phyloP scores from a whole-genome alignment of 2,888 invertebrate genomes.

The Dione vanillae region DNA sequence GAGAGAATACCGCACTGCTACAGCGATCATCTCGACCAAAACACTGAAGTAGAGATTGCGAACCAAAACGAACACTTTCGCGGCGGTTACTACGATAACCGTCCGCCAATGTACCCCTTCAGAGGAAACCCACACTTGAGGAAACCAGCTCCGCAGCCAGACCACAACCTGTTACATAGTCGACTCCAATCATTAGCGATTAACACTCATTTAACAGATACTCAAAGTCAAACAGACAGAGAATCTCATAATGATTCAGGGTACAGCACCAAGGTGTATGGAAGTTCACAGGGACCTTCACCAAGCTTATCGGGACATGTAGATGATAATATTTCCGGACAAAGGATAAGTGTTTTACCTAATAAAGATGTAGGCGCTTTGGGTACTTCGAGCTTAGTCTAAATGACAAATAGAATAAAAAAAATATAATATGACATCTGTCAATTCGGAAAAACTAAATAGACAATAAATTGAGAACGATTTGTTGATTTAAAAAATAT shows the following conservation, averaged over 20 bases:
- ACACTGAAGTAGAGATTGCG: conserved; percentile 78
- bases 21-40: conserved; percentile 76
- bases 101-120: conserved; percentile 65
- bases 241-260: conserved; percentile 93
- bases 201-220: conserved; percentile 78
- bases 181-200: conserved; percentile 78
- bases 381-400: conserved; percentile 88
- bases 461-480: too few relatives aligned
- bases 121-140: conserved; percentile 58
- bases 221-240: conserved; percentile 82
- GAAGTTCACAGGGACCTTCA: conserved; percentile 91
- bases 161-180: conserved; percentile 75
- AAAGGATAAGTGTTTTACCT: conserved; percentile 66
- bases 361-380: conserved; percentile 64
- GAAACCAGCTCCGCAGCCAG: conserved; percentile 63
- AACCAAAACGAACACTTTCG: conserved; percentile 77
- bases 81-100: conserved; percentile 71
- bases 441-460: too few relatives aligned
- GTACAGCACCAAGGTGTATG: conserved; percentile 92
- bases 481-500: background rate
- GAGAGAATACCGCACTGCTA: conserved; percentile 80
- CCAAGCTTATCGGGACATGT: conserved; percentile 87
- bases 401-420: conserved; percentile 44
- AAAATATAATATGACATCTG: too few relatives aligned
- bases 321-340: conserved; percentile 75